phyloP scores from a whole-genome alignment of 2,113 vertebrate genomes.

The Laterallus jamaicensis region DNA sequence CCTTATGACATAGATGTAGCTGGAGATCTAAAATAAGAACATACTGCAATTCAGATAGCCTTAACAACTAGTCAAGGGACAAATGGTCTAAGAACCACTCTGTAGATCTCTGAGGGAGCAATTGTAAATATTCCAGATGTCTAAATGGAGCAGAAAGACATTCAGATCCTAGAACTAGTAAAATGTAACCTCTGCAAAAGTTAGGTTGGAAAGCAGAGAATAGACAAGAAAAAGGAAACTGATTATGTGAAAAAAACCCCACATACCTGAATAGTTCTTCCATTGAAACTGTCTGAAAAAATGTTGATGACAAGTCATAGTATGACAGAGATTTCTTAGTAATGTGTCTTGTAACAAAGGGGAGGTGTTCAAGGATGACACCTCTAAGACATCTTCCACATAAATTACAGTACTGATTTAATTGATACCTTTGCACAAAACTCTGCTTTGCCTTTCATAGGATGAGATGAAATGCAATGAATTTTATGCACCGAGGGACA shows the following conservation, averaged over 20 bases:
- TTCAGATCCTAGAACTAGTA: background rate
- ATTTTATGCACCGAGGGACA: background rate
- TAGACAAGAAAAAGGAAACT: background rate
- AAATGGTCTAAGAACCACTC: background rate
- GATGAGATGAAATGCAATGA: background rate
- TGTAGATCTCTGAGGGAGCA: conserved; percentile 22
- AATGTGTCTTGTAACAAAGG: background rate
- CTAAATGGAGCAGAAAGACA: background rate
- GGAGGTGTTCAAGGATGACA: background rate
- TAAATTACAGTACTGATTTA: background rate
- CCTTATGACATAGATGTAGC: background rate
- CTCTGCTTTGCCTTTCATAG: background rate
- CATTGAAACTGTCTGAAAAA: background rate
- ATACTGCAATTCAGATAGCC: background rate
- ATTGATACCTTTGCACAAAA: background rate
- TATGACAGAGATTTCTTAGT: background rate
- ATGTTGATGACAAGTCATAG: background rate
- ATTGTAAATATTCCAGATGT: conserved; percentile 25
- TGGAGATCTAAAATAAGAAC: conserved; percentile 41
- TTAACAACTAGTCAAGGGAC: conserved; percentile 32
- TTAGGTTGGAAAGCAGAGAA: background rate
- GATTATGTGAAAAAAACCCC: background rate
- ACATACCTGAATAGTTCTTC: background rate
- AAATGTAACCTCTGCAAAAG: background rate
- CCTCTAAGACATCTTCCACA: background rate